Percentiles rank a stretch among this genome's conserved stretches.
These are phyloP conservation scores for Heliconius hermathena DNA, from an alignment of 1,140 invertebrate species.

Conservation along the genomic window DNA sequence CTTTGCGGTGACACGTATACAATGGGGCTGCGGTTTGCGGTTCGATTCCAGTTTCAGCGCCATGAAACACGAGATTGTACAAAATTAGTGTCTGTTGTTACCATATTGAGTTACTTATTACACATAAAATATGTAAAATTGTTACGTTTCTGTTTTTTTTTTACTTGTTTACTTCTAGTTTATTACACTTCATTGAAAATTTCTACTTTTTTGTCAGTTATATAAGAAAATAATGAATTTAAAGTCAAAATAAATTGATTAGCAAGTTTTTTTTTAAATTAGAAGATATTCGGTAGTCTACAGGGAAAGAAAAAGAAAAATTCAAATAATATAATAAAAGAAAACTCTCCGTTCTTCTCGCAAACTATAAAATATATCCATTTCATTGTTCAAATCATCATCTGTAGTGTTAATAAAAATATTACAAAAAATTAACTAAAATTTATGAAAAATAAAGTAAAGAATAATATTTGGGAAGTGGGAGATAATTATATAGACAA, in stretches of 20 bases:
- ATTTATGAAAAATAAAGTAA: background rate
- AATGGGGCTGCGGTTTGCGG: slow-evolving; percentile 27
- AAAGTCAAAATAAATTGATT: too few species aligned
- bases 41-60: slow-evolving; percentile 12
- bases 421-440: background rate
- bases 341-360: too few species aligned
- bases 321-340: too few species aligned
- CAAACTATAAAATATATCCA: too few species aligned
- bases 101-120: background rate
- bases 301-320: too few species aligned
- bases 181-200: too few species aligned
- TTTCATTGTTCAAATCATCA: too few species aligned
- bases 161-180: background rate
- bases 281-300: too few species aligned
- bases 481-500: slow-evolving; percentile 14
- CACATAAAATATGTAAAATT: background rate
- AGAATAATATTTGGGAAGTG: background rate
- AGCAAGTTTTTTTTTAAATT: too few species aligned
- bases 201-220: too few species aligned
- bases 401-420: too few species aligned
- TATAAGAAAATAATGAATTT: too few species aligned
- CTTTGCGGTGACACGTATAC: slow-evolving; percentile 20
- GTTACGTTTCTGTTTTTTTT: background rate
- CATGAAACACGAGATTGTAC: slow-evolving; percentile 15
- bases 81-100: background rate